Conservation (phyloP, 2,113 vertebrate species). For the Crotalus tigris region DNA sequence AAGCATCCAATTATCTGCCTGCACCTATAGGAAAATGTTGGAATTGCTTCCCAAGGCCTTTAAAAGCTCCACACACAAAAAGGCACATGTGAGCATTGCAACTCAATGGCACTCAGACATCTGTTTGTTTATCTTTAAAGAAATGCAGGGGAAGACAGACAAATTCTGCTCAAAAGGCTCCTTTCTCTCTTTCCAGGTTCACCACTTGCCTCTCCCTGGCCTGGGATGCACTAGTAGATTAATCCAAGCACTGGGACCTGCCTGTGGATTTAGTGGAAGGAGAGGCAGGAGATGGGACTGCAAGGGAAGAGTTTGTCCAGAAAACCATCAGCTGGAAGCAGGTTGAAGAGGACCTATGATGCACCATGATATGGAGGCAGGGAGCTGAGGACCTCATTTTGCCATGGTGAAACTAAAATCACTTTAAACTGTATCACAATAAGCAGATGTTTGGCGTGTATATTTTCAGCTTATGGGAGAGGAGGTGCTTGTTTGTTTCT, state of each 20-base stretch:
- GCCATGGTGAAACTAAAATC: not conserved
- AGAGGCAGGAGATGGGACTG: not conserved
- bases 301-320: not conserved
- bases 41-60: conserved; percentile 70
- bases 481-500: not conserved
- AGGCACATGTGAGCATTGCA: conserved; percentile 5
- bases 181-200: no score
- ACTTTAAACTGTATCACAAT: not conserved
- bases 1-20: conserved; percentile 69
- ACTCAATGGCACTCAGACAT: conserved; percentile 28
- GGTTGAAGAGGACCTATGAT: not conserved
- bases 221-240: not conserved
- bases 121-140: conserved; percentile 55
- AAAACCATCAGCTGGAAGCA: not conserved
- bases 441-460: not conserved
- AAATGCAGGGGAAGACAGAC: conserved; percentile 21
- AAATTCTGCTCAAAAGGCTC: conserved; percentile 24
- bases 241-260: not conserved
- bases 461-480: not conserved
- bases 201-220: not conserved
- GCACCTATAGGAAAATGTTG: conserved; percentile 60
- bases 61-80: conserved; percentile 55
- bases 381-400: not conserved
- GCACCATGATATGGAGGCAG: not conserved
- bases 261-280: not conserved